These are phyloP conservation scores for Sternotherus odoratus DNA, from an alignment of 2,797 vertebrate genomes.

Conservation along the genomic window DNA sequence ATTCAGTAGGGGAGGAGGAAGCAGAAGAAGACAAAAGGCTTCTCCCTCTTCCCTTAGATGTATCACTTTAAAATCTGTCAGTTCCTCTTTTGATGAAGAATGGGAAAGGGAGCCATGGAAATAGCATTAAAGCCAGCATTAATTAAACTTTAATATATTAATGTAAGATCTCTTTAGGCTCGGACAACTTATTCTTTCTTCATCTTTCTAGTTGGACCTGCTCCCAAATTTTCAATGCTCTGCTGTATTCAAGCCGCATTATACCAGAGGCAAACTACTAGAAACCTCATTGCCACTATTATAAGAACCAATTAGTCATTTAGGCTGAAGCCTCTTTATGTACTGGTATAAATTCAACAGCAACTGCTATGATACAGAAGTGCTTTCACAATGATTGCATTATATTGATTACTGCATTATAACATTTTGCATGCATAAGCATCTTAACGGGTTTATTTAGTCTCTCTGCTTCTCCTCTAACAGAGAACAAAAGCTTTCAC, in stretches of 20 bases:
- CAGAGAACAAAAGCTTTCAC: neutral
- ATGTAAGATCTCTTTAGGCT: neutral
- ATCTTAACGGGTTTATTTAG: neutral
- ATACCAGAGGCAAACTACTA: neutral
- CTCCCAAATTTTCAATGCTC: neutral
- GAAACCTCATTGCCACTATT: neutral
- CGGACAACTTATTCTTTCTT: neutral
- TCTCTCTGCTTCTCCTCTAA: neutral
- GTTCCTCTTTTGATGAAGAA: neutral
- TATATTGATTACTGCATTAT: slow-evolving; percentile 19
- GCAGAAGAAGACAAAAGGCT: neutral
- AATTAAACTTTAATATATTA: slow-evolving; percentile 33
- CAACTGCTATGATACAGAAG: slow-evolving; percentile 30
- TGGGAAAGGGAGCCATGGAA: neutral
- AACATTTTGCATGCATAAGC: slow-evolving; percentile 5
- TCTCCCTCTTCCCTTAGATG: neutral
- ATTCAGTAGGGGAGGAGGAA: neutral
- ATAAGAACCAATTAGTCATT: slow-evolving; percentile 47
- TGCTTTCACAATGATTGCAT: slow-evolving; percentile 34
- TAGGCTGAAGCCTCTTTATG: neutral
- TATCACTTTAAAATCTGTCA: neutral
- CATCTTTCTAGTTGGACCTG: slow-evolving; percentile 4
- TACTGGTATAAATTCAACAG: slow-evolving; percentile 32
- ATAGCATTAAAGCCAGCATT: neutral
- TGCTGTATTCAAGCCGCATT: neutral